Percentiles rank a stretch among this genome's conserved stretches.
Conservation (phyloP, 2,888 invertebrate genomes). For the Sympetrum striolatum region DNA sequence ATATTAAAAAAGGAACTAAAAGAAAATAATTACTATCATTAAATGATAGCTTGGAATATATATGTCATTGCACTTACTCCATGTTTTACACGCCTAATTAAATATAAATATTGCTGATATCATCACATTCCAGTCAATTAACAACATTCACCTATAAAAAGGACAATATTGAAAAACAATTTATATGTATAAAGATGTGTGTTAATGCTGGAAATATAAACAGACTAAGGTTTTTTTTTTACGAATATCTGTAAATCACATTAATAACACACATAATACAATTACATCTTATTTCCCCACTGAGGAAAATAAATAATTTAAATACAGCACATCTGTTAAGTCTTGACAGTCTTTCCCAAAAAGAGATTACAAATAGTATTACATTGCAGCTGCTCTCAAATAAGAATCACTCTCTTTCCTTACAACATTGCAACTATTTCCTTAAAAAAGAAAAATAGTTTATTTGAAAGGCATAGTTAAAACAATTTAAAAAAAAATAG, state of each 20-base stretch:
- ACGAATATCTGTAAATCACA: conserved; percentile 8
- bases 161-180: background rate
- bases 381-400: background rate
- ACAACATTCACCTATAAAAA: conserved; percentile 8
- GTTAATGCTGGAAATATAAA: background rate
- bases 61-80: conserved; percentile 27
- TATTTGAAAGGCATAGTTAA: too few relatives aligned
- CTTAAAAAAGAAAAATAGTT: background rate
- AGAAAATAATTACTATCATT: background rate
- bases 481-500: too few relatives aligned
- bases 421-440: too few relatives aligned
- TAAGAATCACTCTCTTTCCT: background rate
- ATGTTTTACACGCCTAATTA: background rate
- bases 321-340: conserved; percentile 11
- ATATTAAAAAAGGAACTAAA: conserved; percentile 5
- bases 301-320: conserved; percentile 32
- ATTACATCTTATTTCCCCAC: background rate
- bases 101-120: background rate
- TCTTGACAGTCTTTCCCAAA: background rate
- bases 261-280: conserved; percentile 5
- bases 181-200: conserved; percentile 4
- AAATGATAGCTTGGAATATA: background rate
- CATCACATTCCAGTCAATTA: conserved; percentile 22
- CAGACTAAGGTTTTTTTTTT: background rate
- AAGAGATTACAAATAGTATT: background rate